Conservation (phyloP, 1,140 invertebrate species). For the Pachyrhynchus sulphureomaculatus region DNA sequence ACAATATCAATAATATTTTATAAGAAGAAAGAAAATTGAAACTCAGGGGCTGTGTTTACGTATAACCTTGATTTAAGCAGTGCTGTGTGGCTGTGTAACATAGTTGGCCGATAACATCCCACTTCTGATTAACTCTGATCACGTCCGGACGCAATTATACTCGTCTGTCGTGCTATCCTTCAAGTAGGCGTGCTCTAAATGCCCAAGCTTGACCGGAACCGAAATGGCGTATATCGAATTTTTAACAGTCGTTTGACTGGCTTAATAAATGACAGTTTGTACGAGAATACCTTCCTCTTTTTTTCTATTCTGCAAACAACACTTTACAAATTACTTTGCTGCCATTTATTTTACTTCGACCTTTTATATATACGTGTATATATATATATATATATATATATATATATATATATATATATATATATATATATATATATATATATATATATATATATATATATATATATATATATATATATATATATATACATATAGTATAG, state of each 20-base stretch:
- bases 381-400: no score
- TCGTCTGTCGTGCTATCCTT: conserved; percentile 46
- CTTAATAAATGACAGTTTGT: conserved; percentile 29
- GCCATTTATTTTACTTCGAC: conserved; percentile 1
- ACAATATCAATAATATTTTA: no score
- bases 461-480: no score
- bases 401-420: no score
- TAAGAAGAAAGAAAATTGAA: background rate
- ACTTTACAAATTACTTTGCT: conserved; percentile 21
- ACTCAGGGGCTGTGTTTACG: background rate
- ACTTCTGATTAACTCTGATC: conserved; percentile 40
- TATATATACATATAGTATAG: no score
- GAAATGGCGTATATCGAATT: conserved; percentile 34
- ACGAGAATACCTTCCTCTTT: conserved; percentile 13
- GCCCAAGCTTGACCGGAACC: conserved; percentile 32
- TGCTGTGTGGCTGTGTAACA: conserved; percentile 3
- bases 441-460: no score
- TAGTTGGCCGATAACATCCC: conserved; percentile 10
- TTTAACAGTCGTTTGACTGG: conserved; percentile 29
- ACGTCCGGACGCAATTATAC: conserved; percentile 46
- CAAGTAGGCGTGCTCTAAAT: conserved; percentile 45
- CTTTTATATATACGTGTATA: background rate
- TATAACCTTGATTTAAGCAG: background rate
- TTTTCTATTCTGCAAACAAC: conserved; percentile 22
- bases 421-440: no score